Evolutionary conservation across 2,888 invertebrate species (phyloP).

Genomic region (Macaria notata): DNA sequence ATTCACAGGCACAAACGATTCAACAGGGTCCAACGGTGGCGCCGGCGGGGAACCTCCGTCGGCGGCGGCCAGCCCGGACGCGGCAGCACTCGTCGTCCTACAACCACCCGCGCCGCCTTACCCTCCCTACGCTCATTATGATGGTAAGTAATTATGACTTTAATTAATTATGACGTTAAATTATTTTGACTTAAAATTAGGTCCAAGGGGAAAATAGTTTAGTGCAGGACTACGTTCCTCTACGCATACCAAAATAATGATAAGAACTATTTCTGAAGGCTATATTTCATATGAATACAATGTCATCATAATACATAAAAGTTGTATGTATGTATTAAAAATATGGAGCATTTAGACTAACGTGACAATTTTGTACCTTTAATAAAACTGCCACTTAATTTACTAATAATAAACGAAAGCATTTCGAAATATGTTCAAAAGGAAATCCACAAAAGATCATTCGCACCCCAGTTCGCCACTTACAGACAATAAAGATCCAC

Average conservation of each 20-base stretch:
- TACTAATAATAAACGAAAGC: no score
- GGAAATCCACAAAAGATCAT: slow-evolving; percentile 40
- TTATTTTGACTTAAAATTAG: no score
- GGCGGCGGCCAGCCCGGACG: slow-evolving; percentile 74
- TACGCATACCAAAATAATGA: no score
- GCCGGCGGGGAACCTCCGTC: slow-evolving; percentile 73
- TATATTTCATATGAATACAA: no score
- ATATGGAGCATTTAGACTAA: no score
- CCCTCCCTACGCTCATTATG: slow-evolving; percentile 76
- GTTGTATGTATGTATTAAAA: no score
- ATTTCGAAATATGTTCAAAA: slow-evolving; percentile 26
- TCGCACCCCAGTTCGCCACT: slow-evolving; percentile 45
- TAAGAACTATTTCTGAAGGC: no score
- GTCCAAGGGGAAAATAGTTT: no score
- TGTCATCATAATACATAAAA: no score
- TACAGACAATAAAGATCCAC: slow-evolving; percentile 55
- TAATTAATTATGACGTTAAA: neutral
- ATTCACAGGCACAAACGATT: slow-evolving; percentile 69
- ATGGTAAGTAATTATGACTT: slow-evolving; percentile 52
- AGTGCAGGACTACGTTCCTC: no score
- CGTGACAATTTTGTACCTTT: no score
- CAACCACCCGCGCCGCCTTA: slow-evolving; percentile 76
- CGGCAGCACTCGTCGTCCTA: slow-evolving; percentile 71
- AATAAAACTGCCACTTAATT: no score
- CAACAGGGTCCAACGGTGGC: slow-evolving; percentile 70